Evolutionary conservation across 2,113 vertebrate genomes (phyloP).

Genomic region (Canis aureus): DNA sequence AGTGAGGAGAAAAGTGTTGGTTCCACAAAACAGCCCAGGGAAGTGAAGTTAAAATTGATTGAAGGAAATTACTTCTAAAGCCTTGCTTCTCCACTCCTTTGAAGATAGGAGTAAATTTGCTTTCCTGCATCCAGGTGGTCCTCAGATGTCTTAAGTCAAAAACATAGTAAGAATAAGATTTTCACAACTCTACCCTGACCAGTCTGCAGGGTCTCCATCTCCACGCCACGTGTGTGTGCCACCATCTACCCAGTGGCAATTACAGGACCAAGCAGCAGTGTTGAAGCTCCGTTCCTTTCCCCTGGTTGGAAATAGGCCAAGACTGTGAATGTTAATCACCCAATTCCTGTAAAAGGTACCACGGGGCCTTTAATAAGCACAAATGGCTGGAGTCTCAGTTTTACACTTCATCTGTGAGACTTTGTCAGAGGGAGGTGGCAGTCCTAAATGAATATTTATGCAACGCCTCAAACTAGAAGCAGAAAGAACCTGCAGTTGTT

Average conservation of each 20-base stretch:
- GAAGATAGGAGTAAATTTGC: conserved; percentile 61
- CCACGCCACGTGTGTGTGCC: not conserved
- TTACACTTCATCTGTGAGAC: conserved; percentile 57
- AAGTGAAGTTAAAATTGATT: conserved; percentile 28
- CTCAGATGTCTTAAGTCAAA: conserved; percentile 74
- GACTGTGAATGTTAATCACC: conserved; percentile 74
- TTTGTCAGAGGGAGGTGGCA: conserved; percentile 14
- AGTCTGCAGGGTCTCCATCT: not conserved
- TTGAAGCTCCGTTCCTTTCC: not conserved
- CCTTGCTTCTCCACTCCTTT: conserved; percentile 61
- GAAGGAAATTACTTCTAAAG: conserved; percentile 64
- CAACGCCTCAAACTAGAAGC: not conserved
- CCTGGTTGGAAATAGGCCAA: conserved; percentile 65
- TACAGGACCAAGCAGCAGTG: not conserved
- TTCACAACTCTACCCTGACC: not conserved
- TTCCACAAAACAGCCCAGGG: conserved; percentile 27
- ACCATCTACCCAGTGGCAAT: not conserved
- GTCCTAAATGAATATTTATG: not conserved
- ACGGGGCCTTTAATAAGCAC: conserved; percentile 61
- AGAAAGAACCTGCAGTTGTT: not conserved
- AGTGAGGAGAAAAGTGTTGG: not conserved
- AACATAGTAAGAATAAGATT: conserved; percentile 15
- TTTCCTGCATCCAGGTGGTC: conserved; percentile 71
- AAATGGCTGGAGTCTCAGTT: conserved; percentile 41
- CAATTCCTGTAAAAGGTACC: conserved; percentile 74